Percentiles rank a stretch among this genome's conserved stretches.
Conservation (phyloP, 2,797 vertebrate genomes). For the Garrulus glandarius region DNA sequence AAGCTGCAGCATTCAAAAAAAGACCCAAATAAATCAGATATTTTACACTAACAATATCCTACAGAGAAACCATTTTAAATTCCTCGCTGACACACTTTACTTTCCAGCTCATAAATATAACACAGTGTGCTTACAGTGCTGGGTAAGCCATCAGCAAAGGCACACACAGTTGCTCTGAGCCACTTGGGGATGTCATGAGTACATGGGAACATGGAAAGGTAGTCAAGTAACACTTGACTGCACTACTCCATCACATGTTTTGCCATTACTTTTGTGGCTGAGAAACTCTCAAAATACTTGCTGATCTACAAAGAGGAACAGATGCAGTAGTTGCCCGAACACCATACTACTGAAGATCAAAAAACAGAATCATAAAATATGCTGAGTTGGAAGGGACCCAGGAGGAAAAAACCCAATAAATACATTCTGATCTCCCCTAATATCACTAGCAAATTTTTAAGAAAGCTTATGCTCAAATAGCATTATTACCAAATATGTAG, state of each 20-base stretch:
- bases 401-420: not conserved
- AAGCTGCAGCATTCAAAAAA: conserved; percentile 41
- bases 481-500: not conserved
- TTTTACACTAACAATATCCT: conserved; percentile 54
- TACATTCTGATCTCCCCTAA: not conserved
- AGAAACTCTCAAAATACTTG: conserved; percentile 5
- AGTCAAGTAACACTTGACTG: not conserved
- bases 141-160: not conserved
- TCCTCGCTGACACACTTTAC: conserved; percentile 47
- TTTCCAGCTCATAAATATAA: conserved; percentile 55
- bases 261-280: not conserved
- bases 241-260: not conserved
- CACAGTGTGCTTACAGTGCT: not conserved
- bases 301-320: not conserved
- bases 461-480: not conserved
- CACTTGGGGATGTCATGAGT: not conserved
- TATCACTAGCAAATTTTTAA: not conserved
- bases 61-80: conserved; percentile 55
- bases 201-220: not conserved
- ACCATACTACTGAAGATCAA: not conserved
- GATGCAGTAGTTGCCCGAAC: not conserved
- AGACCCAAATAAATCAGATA: conserved; percentile 53
- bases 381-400: not conserved
- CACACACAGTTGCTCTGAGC: not conserved
- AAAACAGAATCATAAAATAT: not conserved